Percentiles rank a stretch among this genome's conserved stretches.
Conservation (phyloP, 2,113 vertebrate species). For the Ranitomeya variabilis region DNA sequence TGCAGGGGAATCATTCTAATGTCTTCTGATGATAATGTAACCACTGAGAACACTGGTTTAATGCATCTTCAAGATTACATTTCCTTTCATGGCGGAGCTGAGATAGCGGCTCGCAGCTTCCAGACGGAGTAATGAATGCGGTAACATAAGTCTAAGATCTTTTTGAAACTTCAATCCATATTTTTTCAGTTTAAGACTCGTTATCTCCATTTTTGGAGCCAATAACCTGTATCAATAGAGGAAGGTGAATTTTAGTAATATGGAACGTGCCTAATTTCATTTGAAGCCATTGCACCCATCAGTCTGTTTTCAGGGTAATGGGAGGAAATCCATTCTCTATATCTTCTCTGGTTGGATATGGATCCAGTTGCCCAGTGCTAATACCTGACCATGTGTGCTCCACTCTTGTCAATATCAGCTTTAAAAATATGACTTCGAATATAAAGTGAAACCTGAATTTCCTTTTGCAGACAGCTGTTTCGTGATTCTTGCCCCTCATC, state of each 20-base stretch:
- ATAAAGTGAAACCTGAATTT: too few species aligned
- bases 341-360: background rate
- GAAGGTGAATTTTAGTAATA: background rate
- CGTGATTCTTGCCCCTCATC: too few species aligned
- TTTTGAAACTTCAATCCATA: background rate
- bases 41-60: background rate
- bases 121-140: background rate
- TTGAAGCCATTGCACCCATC: too few species aligned
- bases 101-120: background rate
- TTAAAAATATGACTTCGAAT: too few species aligned
- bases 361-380: background rate
- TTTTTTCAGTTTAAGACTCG: background rate
- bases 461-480: too few species aligned
- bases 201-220: background rate
- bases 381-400: too few species aligned
- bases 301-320: too few species aligned
- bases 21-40: slow-evolving; percentile 13
- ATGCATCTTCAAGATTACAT: slow-evolving; percentile 10
- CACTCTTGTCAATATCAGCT: too few species aligned
- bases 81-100: background rate
- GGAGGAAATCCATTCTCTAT: background rate
- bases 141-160: background rate
- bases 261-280: too few species aligned
- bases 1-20: slow-evolving; percentile 6
- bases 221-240: background rate